Conservation (phyloP, 2,797 vertebrate species). For the Xenentodon cancila region DNA sequence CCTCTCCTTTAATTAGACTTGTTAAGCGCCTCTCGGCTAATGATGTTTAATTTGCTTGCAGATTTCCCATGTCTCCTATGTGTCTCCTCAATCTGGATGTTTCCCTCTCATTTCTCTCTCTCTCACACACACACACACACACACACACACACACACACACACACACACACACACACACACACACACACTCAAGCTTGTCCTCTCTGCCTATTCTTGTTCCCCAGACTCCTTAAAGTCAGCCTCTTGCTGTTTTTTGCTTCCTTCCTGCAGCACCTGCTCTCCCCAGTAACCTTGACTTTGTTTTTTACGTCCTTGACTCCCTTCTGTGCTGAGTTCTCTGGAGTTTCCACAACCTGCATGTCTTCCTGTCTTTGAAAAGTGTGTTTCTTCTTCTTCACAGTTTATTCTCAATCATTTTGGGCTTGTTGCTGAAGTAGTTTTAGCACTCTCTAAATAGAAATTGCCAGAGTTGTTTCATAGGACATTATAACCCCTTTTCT, state of each 20-base stretch:
- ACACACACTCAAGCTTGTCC: conserved; percentile 7
- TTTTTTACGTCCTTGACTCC: conserved; percentile 47
- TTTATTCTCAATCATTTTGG: not conserved
- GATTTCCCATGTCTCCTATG: conserved; percentile 67
- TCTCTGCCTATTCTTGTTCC: conserved; percentile 31
- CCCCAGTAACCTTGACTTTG: conserved; percentile 54
- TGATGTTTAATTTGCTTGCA: conserved; percentile 77
- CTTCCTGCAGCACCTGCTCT: conserved; percentile 50
- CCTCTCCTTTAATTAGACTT: conserved; percentile 74
- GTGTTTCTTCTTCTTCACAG: not conserved
- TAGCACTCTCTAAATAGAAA: not conserved
- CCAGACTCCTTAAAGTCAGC: conserved; percentile 33
- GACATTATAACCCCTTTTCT: not conserved
- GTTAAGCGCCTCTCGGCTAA: conserved; percentile 72
- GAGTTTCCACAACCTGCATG: conserved; percentile 17
- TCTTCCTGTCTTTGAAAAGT: conserved; percentile 4
- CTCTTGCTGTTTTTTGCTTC: conserved; percentile 36
- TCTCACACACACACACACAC: conserved; percentile 7
- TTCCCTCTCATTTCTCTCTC: conserved; percentile 32
- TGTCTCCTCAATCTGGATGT: conserved; percentile 57
- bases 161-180: not conserved
- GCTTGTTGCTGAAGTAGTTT: not conserved
- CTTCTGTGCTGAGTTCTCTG: conserved; percentile 11
- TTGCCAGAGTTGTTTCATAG: not conserved
- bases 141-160: not conserved